Percentiles rank a stretch among this genome's conserved stretches.
These are phyloP conservation scores for Syngnathus typhle DNA, from an alignment of 2,113 vertebrate species.

Conservation along the genomic window DNA sequence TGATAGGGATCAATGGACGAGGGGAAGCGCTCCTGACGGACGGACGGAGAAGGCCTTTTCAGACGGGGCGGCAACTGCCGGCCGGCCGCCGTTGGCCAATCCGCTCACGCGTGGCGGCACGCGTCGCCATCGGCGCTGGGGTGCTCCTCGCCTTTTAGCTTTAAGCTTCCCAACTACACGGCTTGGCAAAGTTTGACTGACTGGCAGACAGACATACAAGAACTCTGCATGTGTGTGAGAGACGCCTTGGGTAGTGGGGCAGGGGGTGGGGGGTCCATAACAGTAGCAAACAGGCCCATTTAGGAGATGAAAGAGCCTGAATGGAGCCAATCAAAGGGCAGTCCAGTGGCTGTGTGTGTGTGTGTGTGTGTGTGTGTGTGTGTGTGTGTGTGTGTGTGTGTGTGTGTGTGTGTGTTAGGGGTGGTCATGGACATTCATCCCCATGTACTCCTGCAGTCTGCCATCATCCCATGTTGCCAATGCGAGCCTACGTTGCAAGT, in stretches of 20 bases:
- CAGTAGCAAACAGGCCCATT: neutral
- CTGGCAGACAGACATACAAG: too few species aligned
- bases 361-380: neutral
- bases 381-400: neutral
- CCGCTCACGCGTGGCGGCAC: neutral
- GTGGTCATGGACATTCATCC: too few species aligned
- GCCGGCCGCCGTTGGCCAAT: neutral
- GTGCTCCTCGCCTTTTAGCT: neutral
- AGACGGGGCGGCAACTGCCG: neutral
- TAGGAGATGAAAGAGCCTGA: neutral
- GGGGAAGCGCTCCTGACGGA: conserved; percentile 1
- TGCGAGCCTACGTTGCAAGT: too few species aligned
- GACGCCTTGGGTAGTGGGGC: too few species aligned
- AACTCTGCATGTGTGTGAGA: neutral
- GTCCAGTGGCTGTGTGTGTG: neutral
- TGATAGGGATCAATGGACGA: neutral
- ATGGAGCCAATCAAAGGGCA: neutral
- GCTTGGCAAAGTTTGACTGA: too few species aligned
- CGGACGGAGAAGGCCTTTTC: neutral
- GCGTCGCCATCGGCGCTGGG: too few species aligned
- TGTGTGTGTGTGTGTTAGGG: neutral
- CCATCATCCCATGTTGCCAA: too few species aligned
- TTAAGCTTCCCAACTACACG: too few species aligned
- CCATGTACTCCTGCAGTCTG: too few species aligned
- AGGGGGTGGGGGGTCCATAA: neutral